Percentiles rank a stretch among this genome's conserved stretches.
phyloP scores from a whole-genome alignment of 2,113 vertebrate species.

The Sorex araneus region DNA sequence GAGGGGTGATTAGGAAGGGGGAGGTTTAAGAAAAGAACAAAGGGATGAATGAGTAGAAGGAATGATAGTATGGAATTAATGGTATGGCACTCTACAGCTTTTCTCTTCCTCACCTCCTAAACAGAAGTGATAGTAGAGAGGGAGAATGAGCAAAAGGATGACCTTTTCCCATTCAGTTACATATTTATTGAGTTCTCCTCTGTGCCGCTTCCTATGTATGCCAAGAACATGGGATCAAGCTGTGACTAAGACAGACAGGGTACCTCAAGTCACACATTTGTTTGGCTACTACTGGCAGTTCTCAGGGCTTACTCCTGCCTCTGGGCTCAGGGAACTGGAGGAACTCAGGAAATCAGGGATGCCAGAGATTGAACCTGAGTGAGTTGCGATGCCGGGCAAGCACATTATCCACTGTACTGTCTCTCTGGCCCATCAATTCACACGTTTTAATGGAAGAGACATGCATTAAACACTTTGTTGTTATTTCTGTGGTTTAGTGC shows the following conservation, averaged over 20 bases:
- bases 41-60: not conserved
- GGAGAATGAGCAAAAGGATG: not conserved
- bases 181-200: not conserved
- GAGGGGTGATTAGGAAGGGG: constrained; percentile 11
- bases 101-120: constrained; percentile 22
- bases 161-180: not conserved
- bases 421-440: too few relatives aligned
- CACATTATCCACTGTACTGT: too few relatives aligned
- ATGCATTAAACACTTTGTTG: not conserved
- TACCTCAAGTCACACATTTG: not conserved
- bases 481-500: constrained; percentile 16
- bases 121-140: constrained; percentile 37
- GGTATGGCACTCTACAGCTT: not conserved
- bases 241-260: not conserved
- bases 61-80: not conserved
- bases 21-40: constrained; percentile 2
- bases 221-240: constrained; percentile 10
- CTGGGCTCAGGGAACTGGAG: too few relatives aligned
- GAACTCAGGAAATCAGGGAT: too few relatives aligned
- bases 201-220: constrained; percentile 9
- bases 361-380: too few relatives aligned
- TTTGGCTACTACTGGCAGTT: too few relatives aligned
- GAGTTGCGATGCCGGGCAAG: too few relatives aligned
- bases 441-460: not conserved
- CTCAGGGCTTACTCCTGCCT: too few relatives aligned